Evolutionary conservation across 1,140 invertebrate genomes (phyloP), one percentile per base, ranked within the genome.

Genomic region (Drosophila saltans): DNA sequence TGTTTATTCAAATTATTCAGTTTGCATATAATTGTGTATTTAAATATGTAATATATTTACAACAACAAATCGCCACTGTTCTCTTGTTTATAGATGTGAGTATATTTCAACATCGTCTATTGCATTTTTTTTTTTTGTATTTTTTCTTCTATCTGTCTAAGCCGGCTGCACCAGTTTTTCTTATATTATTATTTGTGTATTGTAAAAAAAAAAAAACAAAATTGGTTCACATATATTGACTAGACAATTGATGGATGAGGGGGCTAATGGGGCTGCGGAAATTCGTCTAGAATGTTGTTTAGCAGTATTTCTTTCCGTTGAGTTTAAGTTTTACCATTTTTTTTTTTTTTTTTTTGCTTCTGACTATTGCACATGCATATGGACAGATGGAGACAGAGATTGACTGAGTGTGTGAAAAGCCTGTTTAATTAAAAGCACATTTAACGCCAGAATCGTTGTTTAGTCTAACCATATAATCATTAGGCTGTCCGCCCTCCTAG

Each of bases 271-370:
- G 28, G 28, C 28, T 30, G 48, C 68, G 83, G 83, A 88, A 77
- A 88, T 67, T 88, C 26, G 43, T 10, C 55, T 48, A 81, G 75
- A 86, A 81, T 81, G 72, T 62, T 55, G 72, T 64, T 74, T 69
- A 5, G 43, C 3, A 26, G 52, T 57, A 64, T 75, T 45, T 65
- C 65, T 71, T 58, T 68, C 64, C 68, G 81, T 73, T 30, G 9
- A 33, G 21, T 36, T 43, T 24, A 9, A 36, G 62, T 59, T 76
- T 56, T 66, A 64, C 59, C 58, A 56, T 10, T n/a, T 26, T 52
- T 52, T 26, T 52, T 21, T 61, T 2, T 36, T 10, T 55, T 5
- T 4, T 36, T 30, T 56, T 56, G 30, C 30, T 9, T 11, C 64
- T 28, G 41, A 30, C 24, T 16, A 41, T 80, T 84, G 79, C 82